phyloP scores from a whole-genome alignment of 2,113 vertebrate species.

The Sphyrna mokarran region DNA sequence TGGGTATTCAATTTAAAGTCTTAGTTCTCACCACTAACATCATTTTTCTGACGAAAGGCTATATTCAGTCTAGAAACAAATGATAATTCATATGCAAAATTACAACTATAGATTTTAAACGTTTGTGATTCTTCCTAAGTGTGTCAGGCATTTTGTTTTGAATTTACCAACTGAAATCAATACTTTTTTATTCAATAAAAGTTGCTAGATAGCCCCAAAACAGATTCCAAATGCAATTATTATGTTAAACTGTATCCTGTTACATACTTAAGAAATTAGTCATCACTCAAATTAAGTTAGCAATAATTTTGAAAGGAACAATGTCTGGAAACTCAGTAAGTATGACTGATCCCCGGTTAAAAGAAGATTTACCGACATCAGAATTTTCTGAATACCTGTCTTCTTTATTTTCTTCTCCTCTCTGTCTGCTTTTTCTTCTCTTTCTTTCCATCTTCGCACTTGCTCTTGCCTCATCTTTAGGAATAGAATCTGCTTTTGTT shows the following conservation, averaged over 20 bases:
- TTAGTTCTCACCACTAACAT: background rate
- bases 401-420: slow-evolving; percentile 42
- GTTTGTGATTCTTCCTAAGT: background rate
- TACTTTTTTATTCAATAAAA: background rate
- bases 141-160: background rate
- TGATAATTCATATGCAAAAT: background rate
- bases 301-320: background rate
- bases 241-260: background rate
- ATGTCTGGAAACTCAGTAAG: background rate
- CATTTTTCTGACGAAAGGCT: background rate
- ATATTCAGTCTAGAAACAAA: background rate
- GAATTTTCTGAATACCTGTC: slow-evolving; percentile 57
- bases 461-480: slow-evolving; percentile 70
- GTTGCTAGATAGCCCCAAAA: background rate
- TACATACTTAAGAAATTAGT: background rate
- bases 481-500: slow-evolving; percentile 68
- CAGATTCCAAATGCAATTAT: background rate
- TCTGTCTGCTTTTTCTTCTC: slow-evolving; percentile 56
- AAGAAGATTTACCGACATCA: background rate
- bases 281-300: background rate
- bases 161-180: background rate
- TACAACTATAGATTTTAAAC: background rate
- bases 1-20: background rate
- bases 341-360: background rate
- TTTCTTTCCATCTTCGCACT: slow-evolving; percentile 64